Evolutionary conservation across 2,888 invertebrate genomes (phyloP), one percentile per base, ranked within the genome.

Genomic region (Octodonta nipae): DNA sequence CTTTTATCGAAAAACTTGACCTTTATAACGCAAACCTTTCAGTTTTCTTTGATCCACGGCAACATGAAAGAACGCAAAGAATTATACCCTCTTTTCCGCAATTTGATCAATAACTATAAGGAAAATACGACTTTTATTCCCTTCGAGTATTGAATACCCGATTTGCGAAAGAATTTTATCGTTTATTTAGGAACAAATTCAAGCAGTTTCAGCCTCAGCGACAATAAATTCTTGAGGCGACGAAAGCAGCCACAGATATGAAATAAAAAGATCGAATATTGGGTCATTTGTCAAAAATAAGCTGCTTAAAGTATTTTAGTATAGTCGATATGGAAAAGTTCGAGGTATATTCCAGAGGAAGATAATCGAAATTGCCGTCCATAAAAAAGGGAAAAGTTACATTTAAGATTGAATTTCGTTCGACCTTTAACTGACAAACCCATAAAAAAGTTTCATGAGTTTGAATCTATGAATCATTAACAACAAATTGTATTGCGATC

Each of bases 211-310:
- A n/a, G n/a, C n/a, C n/a, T n/a, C n/a, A n/a, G n/a, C n/a, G n/a
- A n/a, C n/a, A n/a, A n/a, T n/a, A n/a, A n/a, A n/a, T n/a, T n/a
- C n/a, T n/a, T n/a, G n/a, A n/a, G n/a, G n/a, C n/a, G n/a, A n/a
- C n/a, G n/a, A n/a, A n/a, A n/a, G n/a, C n/a, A 10, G 22, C 22
- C 22, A 22, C 10, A 22, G 11, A 22, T 22, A 4, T 22, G 11
- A 22, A 22, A 22, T 22, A 22, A 22, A 22, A 22, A 22, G 22
- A 22, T 22, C n/a, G 22, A 11, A 22, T 22, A 22, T 22, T 22
- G 22, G 22, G 11, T 22, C 22, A 22, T 22, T 22, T 22, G 22
- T 22, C 22, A 22, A 22, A 22, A 22, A 22, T 22, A 22, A 22
- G 11, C 22, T 22, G 11, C 22, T 22, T 22, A 22, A 22, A 22